Percentiles rank a stretch among this genome's conserved stretches.
Conservation (phyloP, 2,113 vertebrate genomes). For the Dicrurus megarhynchus region DNA sequence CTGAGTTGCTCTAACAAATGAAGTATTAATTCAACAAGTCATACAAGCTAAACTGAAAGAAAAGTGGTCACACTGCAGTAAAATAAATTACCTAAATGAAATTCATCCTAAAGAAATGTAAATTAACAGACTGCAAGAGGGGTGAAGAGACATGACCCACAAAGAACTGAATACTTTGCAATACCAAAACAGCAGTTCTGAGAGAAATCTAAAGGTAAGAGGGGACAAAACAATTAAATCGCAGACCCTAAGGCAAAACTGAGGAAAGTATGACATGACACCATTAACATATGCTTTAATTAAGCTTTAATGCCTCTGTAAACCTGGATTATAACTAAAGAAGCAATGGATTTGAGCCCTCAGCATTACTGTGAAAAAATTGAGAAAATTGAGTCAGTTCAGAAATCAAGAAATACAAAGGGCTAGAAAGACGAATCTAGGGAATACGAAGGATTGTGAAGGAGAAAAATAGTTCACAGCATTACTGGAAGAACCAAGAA, state of each 20-base stretch:
- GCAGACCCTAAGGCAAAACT: neutral
- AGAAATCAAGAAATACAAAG: neutral
- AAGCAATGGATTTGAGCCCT: neutral
- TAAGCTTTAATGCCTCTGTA: neutral
- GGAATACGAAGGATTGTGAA: neutral
- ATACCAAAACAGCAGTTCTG: neutral
- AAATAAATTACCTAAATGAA: neutral
- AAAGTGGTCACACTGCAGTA: neutral
- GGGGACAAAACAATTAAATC: neutral
- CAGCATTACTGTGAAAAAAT: neutral
- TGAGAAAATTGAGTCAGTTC: neutral
- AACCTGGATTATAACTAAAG: neutral
- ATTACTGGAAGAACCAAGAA: neutral
- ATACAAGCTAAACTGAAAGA: neutral
- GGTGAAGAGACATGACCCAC: neutral
- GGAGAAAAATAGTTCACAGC: neutral
- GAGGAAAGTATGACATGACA: neutral
- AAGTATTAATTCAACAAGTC: neutral
- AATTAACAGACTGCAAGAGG: neutral
- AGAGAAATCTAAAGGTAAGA: neutral
- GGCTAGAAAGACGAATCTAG: neutral
- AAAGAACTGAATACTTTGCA: neutral
- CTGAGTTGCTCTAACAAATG: neutral
- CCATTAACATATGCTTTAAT: neutral
- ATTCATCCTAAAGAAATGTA: neutral